Base-by-base conservation (phyloP, 2,797 vertebrate genomes). In the Sebastes nivosus region DNA sequence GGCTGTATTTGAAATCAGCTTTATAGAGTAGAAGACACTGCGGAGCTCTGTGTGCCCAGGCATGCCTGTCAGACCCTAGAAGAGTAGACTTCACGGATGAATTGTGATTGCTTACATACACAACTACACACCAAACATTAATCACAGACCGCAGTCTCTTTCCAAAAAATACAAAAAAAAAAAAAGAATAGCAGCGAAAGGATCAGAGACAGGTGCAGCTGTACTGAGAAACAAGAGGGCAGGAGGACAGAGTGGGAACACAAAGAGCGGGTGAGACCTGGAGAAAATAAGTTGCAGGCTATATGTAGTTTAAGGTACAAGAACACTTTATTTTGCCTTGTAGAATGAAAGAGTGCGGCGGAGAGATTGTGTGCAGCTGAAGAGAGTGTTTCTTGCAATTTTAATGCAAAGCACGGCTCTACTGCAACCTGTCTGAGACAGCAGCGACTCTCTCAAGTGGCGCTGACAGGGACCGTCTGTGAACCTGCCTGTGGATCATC, bases 101-200 rank as follows among this genome's bases (percentile, higher is more conserved):
- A 82, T 87, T 94, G 91, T 89, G 92, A 96, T 95, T 92, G 91
- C 91, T 93, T 94, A 87, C 92, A 93, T 92, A 92, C 88, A 86
- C 86, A 89, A 92, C 84, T 83, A 91, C 83, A 91, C 91, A 81
- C 71, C 82, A 89, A 93, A 93, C 93, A 94, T 95, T 94, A 94
- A 96, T 95, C 94, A 94, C 89, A 92, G 73, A 74, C 77, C 73
- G 79, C 24, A 29, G 80, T 85, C 70, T 81, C 68, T 65, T 76
- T 83, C 77, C 71, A 77, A 88, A 87, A 84, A 80, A 50, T 80
- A 74, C 64, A 4, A 2, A 4, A 42, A 32, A 18, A 38, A 32
- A 32, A 2, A 34, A 32, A 25, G 1, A 82, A 82, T 24, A 70
- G 71, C 61, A 63, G 54, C 13, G 54, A 55, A 55, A 57, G 67